Base-by-base conservation (phyloP, 1,140 invertebrate genomes). In the Orchesella cincta region DNA sequence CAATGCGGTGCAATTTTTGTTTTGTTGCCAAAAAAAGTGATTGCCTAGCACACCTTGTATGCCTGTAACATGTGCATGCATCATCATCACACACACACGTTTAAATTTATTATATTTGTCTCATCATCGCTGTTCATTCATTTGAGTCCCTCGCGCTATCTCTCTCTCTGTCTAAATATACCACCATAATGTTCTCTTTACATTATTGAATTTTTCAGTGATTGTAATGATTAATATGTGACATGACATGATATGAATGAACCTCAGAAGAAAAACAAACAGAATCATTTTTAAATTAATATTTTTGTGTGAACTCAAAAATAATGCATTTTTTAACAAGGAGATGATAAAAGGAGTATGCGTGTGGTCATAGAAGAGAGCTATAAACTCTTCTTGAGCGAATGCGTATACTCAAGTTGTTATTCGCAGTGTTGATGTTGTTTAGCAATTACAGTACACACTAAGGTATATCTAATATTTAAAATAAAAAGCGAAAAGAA, bases 381-480 rank as follows among this genome's bases (percentile, higher is more conserved):
- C 12, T 67, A 14, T 31, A 67, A 67, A 23, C 26, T 57, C 54
- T 57, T 23, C 26, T 26, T 57, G 54, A 67, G 33, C 26, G 31
- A 33, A 31, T 67, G 62, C 62, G 29, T 67, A n/a, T n/a, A 67
- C 62, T 67, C 62, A 67, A 67, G 31, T 67, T 67, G 62, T 67
- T 67, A 67, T 31, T 67, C 62, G 62, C 62, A 67, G 62, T 67
- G 62, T 67, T 67, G 31, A 67, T 67, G 62, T 67, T 67, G 62
- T 67, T 67, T 67, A 12, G 3, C 8, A 67, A 31, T 3, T 31
- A 67, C 26, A 67, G 29, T 67, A 67, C 8, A 29, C 33, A 67
- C 62, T 18, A 31, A 23, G 33, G 26, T 67, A 67, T 31, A 18
- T 18, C 54, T 67, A 16, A 67, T 31, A 67, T 14, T 67, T 31